A percentile compares a stretch with the other conserved stretches of the same genome.
Conservation (phyloP, 1,140 invertebrate species). For the Pseudomyrmex pallidus region DNA sequence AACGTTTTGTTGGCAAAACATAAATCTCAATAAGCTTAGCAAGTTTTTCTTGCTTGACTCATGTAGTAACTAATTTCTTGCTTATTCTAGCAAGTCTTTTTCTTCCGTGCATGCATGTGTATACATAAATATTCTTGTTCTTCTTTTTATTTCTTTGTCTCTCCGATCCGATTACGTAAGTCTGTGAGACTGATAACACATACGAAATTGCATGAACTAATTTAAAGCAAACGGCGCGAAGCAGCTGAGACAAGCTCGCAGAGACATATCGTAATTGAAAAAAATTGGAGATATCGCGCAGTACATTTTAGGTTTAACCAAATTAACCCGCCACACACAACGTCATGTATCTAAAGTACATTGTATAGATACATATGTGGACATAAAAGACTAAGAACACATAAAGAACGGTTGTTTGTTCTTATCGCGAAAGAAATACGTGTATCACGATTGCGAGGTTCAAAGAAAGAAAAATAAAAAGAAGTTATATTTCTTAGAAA, state of each 20-base stretch:
- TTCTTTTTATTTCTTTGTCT: conserved; percentile 25
- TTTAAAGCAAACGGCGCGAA: conserved; percentile 13
- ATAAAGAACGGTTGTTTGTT: conserved; percentile 4
- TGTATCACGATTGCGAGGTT: neutral
- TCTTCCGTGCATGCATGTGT: too few species aligned
- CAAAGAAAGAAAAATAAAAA: neutral
- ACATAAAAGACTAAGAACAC: too few species aligned
- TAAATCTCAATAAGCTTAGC: too few species aligned
- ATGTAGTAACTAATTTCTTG: too few species aligned
- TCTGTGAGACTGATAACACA: neutral
- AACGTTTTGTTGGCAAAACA: too few species aligned
- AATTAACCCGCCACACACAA: neutral
- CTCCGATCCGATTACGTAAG: neutral
- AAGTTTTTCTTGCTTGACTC: too few species aligned
- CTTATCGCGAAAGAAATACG: neutral
- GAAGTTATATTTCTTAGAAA: neutral
- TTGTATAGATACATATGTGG: neutral
- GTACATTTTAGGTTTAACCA: neutral
- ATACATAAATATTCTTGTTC: neutral
- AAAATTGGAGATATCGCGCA: conserved; percentile 7
- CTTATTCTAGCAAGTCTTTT: too few species aligned
- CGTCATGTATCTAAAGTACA: too few species aligned
- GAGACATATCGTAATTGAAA: neutral
- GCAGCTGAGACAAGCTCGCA: conserved; percentile 5
- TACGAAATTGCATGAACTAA: conserved; percentile 16